Evolutionary conservation across 2,888 invertebrate genomes (phyloP).

Genomic region (Eretmocerus hayati): DNA sequence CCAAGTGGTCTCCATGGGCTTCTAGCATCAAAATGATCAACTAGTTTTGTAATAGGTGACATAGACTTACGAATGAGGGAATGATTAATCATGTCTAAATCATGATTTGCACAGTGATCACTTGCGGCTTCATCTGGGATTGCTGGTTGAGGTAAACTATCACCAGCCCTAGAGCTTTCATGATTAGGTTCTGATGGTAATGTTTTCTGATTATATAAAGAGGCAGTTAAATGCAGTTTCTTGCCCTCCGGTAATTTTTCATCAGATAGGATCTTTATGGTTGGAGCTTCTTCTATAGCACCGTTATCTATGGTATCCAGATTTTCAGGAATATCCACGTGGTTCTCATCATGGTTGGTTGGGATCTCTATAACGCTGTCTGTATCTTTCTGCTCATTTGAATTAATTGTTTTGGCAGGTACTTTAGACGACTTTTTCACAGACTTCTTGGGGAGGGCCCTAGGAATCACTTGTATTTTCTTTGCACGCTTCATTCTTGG

Average conservation of each 20-base stretch:
- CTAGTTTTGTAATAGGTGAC: conserved; percentile 31
- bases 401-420: conserved; percentile 4
- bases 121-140: too few species aligned
- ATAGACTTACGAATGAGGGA: conserved; percentile 28
- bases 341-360: neutral
- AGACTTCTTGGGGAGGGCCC: neutral
- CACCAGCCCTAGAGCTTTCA: conserved; percentile 12
- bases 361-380: neutral
- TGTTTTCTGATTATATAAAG: conserved; percentile 11
- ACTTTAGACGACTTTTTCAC: conserved; percentile 6
- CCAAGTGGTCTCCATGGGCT: conserved; percentile 34
- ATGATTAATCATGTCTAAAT: conserved; percentile 22
- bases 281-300: conserved; percentile 14
- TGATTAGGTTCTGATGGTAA: conserved; percentile 15
- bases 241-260: conserved; percentile 12
- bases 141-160: too few species aligned
- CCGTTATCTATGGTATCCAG: conserved; percentile 7
- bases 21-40: conserved; percentile 26
- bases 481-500: conserved; percentile 9
- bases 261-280: conserved; percentile 15
- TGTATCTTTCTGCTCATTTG: neutral
- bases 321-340: conserved; percentile 4
- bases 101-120: too few species aligned
- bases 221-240: conserved; percentile 12
- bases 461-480: neutral